Percentiles rank a stretch among this genome's conserved stretches.
Conservation (phyloP, 2,888 invertebrate species). For the Xanthorhoe spadicearia region DNA sequence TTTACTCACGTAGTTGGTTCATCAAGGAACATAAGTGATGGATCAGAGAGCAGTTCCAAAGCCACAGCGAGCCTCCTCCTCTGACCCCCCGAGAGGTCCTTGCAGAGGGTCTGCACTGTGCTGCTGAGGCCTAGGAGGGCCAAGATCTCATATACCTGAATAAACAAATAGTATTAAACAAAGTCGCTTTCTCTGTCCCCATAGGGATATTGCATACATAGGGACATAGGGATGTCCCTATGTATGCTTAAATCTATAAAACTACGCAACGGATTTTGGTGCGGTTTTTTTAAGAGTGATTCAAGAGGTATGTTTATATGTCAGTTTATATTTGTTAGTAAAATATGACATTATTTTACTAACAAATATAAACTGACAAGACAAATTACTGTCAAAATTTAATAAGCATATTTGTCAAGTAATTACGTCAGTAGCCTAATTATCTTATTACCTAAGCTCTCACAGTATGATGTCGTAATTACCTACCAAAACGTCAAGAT, state of each 20-base stretch:
- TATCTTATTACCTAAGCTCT: background rate
- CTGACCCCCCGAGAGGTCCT: conserved; percentile 93
- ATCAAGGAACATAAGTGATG: conserved; percentile 94
- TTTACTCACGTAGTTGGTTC: conserved; percentile 91
- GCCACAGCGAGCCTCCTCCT: conserved; percentile 92
- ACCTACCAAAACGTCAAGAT: background rate
- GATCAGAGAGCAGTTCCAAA: conserved; percentile 93
- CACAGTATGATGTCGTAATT: background rate
- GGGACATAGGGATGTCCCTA: too few relatives aligned
- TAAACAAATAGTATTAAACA: background rate
- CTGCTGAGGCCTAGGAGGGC: conserved; percentile 89
- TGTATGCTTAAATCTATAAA: too few relatives aligned
- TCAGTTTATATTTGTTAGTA: too few relatives aligned
- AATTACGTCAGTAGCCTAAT: background rate
- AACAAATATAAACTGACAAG: too few relatives aligned
- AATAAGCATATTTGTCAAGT: background rate
- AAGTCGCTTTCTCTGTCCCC: too few relatives aligned
- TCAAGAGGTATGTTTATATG: too few relatives aligned
- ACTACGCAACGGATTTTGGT: too few relatives aligned
- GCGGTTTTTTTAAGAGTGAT: too few relatives aligned
- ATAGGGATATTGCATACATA: too few relatives aligned
- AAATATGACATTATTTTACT: background rate
- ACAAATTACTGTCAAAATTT: background rate
- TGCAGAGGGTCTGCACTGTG: conserved; percentile 88
- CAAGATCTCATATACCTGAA: conserved; percentile 89